Base-by-base conservation (phyloP, 2,888 invertebrate species). In the Chesias legatella region DNA sequence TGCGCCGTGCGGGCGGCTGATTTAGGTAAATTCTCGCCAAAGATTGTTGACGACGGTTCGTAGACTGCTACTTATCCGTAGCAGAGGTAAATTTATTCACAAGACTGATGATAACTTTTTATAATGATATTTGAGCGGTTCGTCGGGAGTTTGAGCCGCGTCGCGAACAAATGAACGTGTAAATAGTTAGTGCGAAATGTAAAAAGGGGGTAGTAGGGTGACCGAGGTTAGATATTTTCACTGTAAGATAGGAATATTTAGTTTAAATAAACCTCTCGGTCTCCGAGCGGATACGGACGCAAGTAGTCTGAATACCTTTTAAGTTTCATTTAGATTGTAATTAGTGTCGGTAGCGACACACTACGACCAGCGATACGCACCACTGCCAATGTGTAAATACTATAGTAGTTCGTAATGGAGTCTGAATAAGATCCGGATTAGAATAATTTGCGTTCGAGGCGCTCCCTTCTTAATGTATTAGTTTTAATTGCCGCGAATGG, bases 331-430 rank as follows among this genome's bases (percentile, higher is more conserved):
- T 53, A 56, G 50, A 45, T 33, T 10, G 26, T 48, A 45, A 44
- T 48, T 35, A 31, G 47, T 54, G 51, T 40, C 56, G 56, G 58
- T 52, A 59, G 29, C 38, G 59, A 56, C 45, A 59, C 55, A 28
- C 45, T 48, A 66, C 82, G 82, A 85, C 85, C 86, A 82, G 86
- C 84, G 79, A 75, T 63, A 63, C 64, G 69, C 65, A 73, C 68
- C 85, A 86, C 85, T 86, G 86, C 85, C 86, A 79, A 78, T 61
- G 40, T 82, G 83, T 85, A 84, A 58, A 84, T 83, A 83, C 65
- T 79, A 17, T 17, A n/a, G 13, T 17, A 76, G 63, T 20, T 44
- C 51, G 53, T 62, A 60, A 56, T 35, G 1, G 22, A 25, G 23
- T 34, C 43, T 33, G 43, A 53, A 51, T 56, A 54, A 57, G 48